Evolutionary conservation across 2,888 invertebrate genomes (phyloP), one percentile per base, ranked within the genome.

Genomic region (Argyresthia albistria): DNA sequence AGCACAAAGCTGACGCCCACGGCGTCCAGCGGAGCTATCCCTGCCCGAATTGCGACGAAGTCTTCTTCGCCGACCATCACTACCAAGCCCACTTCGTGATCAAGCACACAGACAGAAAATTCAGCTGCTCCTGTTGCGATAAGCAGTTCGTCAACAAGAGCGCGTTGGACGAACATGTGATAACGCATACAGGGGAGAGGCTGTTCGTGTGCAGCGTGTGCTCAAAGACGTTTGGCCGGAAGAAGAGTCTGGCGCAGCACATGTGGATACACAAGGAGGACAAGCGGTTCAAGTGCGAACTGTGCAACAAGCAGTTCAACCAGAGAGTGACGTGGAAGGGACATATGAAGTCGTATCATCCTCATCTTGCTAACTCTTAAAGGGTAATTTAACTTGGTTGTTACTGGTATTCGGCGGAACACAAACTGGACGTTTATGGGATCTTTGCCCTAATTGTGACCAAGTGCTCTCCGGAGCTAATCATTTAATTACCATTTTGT

Each of bases 321-420:
- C 83, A 83, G 54, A 83, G 80, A 70, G 69, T 79, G 46, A 76
- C 80, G 56, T 63, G 76, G n/a, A 79, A 74, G 50, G 60, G 66
- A 4, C 82, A 83, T 51, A 70, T 79, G 70, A 76, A 54, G 37
- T 50, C 43, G 1, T 48, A 54, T 9, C 55, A 53, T 53, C 55
- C 58, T 70, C 46, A 78, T 78, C 1, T 78, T 78, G 53, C 25
- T 4, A 25, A 4, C 25, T 25, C 25, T 25, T 25, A 25, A 6
- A 25, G 25, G 25, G 25, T 25, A 25, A 25, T 25, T 25, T 25
- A 25, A 25, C 25, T 25, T 25, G 6, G 25, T 4, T 25, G 2
- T 25, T 25, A n/a, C 6, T 25, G 25, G 25, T 25, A 25, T 25
- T 25, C 25, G 25, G 25, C 25, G 2, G 43, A 50, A 43, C 56